Conservation (phyloP, 2,888 invertebrate species). For the Globia sparganii region DNA sequence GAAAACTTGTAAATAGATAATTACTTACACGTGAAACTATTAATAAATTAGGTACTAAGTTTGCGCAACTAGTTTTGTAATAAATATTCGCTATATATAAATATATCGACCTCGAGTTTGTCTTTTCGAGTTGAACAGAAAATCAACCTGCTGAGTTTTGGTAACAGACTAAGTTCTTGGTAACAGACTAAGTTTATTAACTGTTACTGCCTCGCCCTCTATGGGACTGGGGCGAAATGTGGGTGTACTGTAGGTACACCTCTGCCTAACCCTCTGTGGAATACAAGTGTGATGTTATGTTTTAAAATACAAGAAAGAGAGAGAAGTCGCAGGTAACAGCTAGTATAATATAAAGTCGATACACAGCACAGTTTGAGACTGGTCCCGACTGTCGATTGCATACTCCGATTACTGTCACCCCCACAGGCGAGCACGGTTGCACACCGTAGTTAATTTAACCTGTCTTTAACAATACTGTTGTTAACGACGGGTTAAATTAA, state of each 20-base stretch:
- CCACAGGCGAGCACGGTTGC: conserved; percentile 42
- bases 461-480: too few species aligned
- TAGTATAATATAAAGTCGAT: conserved; percentile 34
- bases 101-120: too few species aligned
- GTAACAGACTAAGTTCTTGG: neutral
- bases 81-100: too few species aligned
- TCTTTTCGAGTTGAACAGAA: neutral
- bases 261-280: neutral
- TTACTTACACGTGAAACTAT: too few species aligned
- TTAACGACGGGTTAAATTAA: conserved; percentile 27
- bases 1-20: too few species aligned
- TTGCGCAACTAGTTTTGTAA: too few species aligned
- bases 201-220: too few species aligned
- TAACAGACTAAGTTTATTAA: neutral
- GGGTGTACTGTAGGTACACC: neutral
- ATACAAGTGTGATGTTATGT: neutral
- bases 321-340: conserved; percentile 17
- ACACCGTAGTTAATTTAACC: too few species aligned
- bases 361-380: conserved; percentile 38
- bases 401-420: conserved; percentile 59
- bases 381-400: conserved; percentile 54
- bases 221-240: neutral
- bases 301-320: neutral
- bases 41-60: too few species aligned
- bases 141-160: neutral